Evolutionary conservation across 2,797 vertebrate genomes (phyloP), one percentile per base, ranked within the genome.

Genomic region (Danio aesculapii): DNA sequence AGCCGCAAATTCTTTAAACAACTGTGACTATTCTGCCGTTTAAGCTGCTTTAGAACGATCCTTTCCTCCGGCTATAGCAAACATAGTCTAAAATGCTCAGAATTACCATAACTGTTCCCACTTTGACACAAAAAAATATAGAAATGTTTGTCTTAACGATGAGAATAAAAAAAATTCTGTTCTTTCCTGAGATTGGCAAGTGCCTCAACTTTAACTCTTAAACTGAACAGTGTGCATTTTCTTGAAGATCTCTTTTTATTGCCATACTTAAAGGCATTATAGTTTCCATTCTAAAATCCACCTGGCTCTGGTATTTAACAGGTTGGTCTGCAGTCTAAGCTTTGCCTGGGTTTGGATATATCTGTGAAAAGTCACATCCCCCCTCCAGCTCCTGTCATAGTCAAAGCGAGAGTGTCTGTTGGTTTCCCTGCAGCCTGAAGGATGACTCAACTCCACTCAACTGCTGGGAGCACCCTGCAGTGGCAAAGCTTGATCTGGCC

Each of bases 361-460:
- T 87, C 92, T 93, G 94, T 92, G 94, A 94, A 95, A 95, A 94
- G 88, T 93, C 92, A 91, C 93, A 94, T 92, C 90, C 88, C 85
- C 88, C 85, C 79, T 83, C 62, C 79, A 93, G 81, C 86, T 83
- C 86, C 77, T 77, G 88, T 88, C 86, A 86, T 74, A 90, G 91
- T 93, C 86, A 91, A 93, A 93, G 81, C 91, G 81, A 19, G 70
- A 89, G 90, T 92, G 93, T 93, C 90, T 87, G 86, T 87, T 82
- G 41, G 46, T 84, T 0, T 4, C 66, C 87, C 75, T 78, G 17
- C 77, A 71, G 61, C 58, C 88, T 89, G 61, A 89, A 84, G 84
- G 72, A 81, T 59, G 77, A 85, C 88, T 84, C 61, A 77, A 92
- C 88, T 66, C 61, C 57, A 46, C 75, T 83, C 66, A 41, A 53